Base-by-base conservation (phyloP, 1,140 invertebrate species). In the Meteorus sp. region DNA sequence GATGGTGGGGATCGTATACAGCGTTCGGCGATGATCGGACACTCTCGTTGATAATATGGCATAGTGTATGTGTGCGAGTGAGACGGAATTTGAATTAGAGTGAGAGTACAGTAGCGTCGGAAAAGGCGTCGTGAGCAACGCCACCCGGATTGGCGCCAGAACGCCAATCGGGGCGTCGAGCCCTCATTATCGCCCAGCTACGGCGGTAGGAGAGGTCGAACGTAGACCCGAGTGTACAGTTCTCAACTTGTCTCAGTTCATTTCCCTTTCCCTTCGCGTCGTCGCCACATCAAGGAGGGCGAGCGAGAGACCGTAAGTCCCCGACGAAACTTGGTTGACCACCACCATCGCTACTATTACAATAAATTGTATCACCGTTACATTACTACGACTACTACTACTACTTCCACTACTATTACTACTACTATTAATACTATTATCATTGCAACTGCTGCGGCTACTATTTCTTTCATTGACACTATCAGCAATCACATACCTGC, bases 71-170 rank as follows among this genome's bases (percentile, higher is more conserved):
- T 48, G 23, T 13, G n/a, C 6, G 44, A 54, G 45, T 13, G 29
- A 17, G 7, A 45, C 44, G 11, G 58, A 29, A 13, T 23, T 53
- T 8, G 54, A 41, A 47, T 1, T n/a, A 37, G 48, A 53, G 59
- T 50, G 39, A 55, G 41, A 19, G 47, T 13, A 53, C 39, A 47
- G 55, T 53, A 71, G 66, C 70, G 73, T 76, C 72, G 72, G 69
- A 70, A 77, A 76, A 79, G 76, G 76, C 76, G 75, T 79, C 75
- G 75, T 64, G 68, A 69, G 57, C 73, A 75, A 77, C 75, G 75
- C 75, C 72, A 68, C 64, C 66, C 70, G 72, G 75, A 77, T 77
- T 78, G 77, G 76, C 73, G 77, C 63, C 65, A 62, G 64, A 67
- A 67, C 75, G 74, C 77, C 77, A 79, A 79, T 78, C 77, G 69